Conservation (phyloP, 2,113 vertebrate genomes). For the Colistium nudipinnis region DNA sequence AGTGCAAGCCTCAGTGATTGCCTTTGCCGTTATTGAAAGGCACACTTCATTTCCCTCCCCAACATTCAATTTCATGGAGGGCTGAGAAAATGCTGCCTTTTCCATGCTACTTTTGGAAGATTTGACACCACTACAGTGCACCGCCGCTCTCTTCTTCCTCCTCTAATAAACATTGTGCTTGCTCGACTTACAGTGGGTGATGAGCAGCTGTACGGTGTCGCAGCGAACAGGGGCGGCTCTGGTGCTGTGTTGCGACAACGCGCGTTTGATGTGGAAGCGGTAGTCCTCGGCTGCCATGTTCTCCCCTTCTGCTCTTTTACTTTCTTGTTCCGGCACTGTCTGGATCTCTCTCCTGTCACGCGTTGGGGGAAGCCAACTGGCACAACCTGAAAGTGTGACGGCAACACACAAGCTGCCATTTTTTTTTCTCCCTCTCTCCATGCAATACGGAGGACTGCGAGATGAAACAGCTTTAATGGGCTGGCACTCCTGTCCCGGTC, state of each 20-base stretch:
- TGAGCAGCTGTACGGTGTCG: slow-evolving; percentile 70
- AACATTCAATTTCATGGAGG: slow-evolving; percentile 75
- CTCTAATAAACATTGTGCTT: slow-evolving; percentile 57
- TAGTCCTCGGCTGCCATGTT: slow-evolving; percentile 68
- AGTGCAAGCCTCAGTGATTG: slow-evolving; percentile 40
- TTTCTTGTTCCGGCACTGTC: slow-evolving; percentile 59
- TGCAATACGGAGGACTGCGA: slow-evolving; percentile 10
- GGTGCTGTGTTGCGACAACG: slow-evolving; percentile 72
- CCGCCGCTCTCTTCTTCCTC: neutral
- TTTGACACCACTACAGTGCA: slow-evolving; percentile 51
- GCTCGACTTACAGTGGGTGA: slow-evolving; percentile 58
- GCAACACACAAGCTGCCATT: slow-evolving; percentile 52
- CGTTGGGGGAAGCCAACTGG: slow-evolving; percentile 60
- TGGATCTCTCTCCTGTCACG: slow-evolving; percentile 59
- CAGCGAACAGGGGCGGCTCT: slow-evolving; percentile 61
- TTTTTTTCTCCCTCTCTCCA: slow-evolving; percentile 15
- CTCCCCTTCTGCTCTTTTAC: slow-evolving; percentile 63
- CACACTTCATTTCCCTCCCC: slow-evolving; percentile 67
- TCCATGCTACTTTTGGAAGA: slow-evolving; percentile 41
- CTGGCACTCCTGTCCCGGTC: slow-evolving; percentile 27
- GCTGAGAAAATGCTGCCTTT: slow-evolving; percentile 54
- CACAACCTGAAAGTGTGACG: slow-evolving; percentile 70
- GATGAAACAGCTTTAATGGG: slow-evolving; percentile 56
- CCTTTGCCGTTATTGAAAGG: slow-evolving; percentile 60
- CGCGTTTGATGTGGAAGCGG: slow-evolving; percentile 72